These are phyloP conservation scores for Atherinomorus stipes DNA, from an alignment of 2,113 vertebrate species.

Conservation along the genomic window DNA sequence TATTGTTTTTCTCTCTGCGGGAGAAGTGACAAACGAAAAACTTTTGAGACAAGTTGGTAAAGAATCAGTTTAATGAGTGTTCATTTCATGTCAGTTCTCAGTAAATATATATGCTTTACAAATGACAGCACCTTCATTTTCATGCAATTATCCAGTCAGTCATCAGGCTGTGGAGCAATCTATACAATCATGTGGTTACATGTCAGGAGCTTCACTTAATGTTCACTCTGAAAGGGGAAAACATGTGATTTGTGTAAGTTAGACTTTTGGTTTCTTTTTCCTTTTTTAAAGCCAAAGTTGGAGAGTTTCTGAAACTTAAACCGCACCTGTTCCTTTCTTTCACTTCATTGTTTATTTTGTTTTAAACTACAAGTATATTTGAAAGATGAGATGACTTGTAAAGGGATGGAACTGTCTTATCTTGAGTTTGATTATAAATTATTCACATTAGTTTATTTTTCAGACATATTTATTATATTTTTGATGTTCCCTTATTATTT, in stretches of 20 bases:
- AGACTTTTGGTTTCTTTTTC: not conserved
- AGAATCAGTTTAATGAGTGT: not conserved
- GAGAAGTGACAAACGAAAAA: not conserved
- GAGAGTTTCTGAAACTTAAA: constrained; percentile 4
- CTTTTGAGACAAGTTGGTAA: not conserved
- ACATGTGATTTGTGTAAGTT: not conserved
- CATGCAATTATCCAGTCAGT: constrained; percentile 14
- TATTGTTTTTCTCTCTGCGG: not conserved
- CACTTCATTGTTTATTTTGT: not conserved
- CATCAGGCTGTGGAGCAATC: not conserved
- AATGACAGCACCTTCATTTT: constrained; percentile 14
- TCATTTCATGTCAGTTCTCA: constrained; percentile 10
- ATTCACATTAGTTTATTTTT: not conserved
- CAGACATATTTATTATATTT: not conserved
- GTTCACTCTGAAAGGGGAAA: constrained; percentile 1
- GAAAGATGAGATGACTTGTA: too few species aligned
- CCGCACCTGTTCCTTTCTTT: not conserved
- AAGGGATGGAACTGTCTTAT: too few species aligned
- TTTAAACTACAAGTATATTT: too few species aligned
- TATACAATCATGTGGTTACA: constrained; percentile 8
- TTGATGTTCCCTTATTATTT: not conserved
- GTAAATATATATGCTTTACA: constrained; percentile 7
- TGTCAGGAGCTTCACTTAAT: constrained; percentile 9
- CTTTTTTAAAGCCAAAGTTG: too few species aligned
- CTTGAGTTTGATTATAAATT: too few species aligned